Evolutionary conservation across 2,888 invertebrate species (phyloP), one percentile per base, ranked within the genome.

Genomic region (Dascillus cervinus): DNA sequence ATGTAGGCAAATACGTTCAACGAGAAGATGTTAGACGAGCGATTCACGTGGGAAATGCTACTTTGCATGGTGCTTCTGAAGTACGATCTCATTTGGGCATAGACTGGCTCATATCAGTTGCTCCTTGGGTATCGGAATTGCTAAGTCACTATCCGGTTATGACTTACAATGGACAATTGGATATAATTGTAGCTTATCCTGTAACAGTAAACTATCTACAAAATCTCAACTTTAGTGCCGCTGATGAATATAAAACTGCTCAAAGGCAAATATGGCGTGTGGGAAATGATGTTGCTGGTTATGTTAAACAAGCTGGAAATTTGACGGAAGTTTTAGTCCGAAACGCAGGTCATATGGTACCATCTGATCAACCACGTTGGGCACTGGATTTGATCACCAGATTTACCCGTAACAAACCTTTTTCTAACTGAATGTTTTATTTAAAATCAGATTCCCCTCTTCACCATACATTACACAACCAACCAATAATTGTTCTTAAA

Each of bases 131-230:
- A 32, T 69, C 75, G 0, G 79, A 80, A 46, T 63, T 89, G 0
- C 56, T 86, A 1, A 68, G 77, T 19, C 63, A 77, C 46, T 84
- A 82, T 51, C 69, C 72, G 57, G 76, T 89, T 94, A 92, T 60
- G 91, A 81, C 56, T 37, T 94, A 92, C 60, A 91, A 81, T 56
- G 94, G 94, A 0, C 92, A 94, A 56, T 59, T 94, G 42, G 94
- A 95, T 59, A 82, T 94, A 8, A 89, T 92, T 41, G 86, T 91
- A 0, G 88, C 90, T 0, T 88, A 89, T 62, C 88, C 90, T 0
- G 57, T 88, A 27, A 91, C 91, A 0, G 72, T 82, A 11, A 83
- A 82, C 55, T 90, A 85, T 59, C 64, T 94, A 14, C 69, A 73
- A 42, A 71, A 77, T 29, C 66, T 90, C 1, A 70, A 79, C 23